Evolutionary conservation across 1,140 invertebrate species (phyloP).

Genomic region (Cydia amplana): DNA sequence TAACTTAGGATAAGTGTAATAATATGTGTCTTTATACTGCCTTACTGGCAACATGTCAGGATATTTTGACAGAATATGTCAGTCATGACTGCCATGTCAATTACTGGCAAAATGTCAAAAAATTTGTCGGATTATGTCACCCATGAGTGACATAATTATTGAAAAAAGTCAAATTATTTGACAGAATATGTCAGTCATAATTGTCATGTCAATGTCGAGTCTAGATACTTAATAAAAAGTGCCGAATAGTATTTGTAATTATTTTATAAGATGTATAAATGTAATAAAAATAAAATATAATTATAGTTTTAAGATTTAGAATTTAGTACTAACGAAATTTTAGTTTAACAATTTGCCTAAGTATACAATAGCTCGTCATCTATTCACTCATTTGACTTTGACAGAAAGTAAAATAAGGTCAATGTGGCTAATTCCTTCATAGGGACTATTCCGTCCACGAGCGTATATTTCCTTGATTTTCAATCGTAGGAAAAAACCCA

Average conservation of each 20-base stretch:
- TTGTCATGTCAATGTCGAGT: slow-evolving; percentile 8
- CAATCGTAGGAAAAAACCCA: too few species aligned
- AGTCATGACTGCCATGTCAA: too few species aligned
- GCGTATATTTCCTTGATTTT: too few species aligned
- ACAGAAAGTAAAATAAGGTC: too few species aligned
- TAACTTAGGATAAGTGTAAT: slow-evolving; percentile 8
- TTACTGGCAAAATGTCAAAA: background rate
- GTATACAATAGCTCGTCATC: too few species aligned
- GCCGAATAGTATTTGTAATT: slow-evolving; percentile 63
- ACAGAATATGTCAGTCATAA: background rate
- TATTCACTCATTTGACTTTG: too few species aligned
- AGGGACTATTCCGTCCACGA: too few species aligned
- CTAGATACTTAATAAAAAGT: slow-evolving; percentile 48
- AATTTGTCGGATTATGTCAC: background rate
- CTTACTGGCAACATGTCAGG: background rate
- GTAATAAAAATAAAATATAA: slow-evolving; percentile 6
- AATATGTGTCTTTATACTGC: slow-evolving; percentile 17
- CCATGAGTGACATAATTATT: too few species aligned
- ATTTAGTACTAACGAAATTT: background rate
- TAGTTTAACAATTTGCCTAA: too few species aligned
- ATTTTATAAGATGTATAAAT: slow-evolving; percentile 28
- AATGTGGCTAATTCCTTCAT: too few species aligned
- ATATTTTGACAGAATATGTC: background rate
- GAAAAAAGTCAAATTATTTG: too few species aligned
- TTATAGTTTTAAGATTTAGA: background rate